Conservation (phyloP, 1,140 invertebrate genomes). For the Drosophila ironensis region DNA sequence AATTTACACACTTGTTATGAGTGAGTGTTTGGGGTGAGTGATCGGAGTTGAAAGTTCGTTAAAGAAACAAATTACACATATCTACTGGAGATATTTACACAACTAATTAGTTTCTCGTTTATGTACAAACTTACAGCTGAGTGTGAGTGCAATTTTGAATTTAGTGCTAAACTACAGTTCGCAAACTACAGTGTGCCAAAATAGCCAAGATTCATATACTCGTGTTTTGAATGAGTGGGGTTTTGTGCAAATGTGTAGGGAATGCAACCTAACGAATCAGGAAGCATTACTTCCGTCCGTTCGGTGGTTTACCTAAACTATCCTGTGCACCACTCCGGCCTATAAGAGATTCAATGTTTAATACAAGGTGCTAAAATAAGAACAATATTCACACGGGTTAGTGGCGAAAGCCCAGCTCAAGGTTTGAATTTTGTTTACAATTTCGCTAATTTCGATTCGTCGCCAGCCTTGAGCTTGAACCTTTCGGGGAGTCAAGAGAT, state of each 20-base stretch:
- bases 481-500: conserved; percentile 24
- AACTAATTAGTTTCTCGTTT: conserved; percentile 35
- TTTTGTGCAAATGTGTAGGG: background rate
- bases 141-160: background rate
- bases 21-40: conserved; percentile 5
- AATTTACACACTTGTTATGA: background rate
- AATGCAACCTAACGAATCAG: background rate
- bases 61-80: conserved; percentile 26
- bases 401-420: conserved; percentile 25
- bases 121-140: conserved; percentile 28
- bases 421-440: conserved; percentile 17
- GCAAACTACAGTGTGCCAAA: background rate
- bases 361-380: conserved; percentile 36
- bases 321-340: conserved; percentile 46
- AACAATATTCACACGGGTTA: conserved; percentile 22
- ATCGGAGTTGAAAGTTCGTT: conserved; percentile 21
- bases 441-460: conserved; percentile 24
- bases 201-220: conserved; percentile 2
- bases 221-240: conserved; percentile 5
- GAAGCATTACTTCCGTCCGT: background rate
- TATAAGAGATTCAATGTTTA: conserved; percentile 71
- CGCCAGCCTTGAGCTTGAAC: conserved; percentile 51
- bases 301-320: conserved; percentile 59
- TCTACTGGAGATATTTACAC: conserved; percentile 33
- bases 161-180: background rate